phyloP scores from a whole-genome alignment of 2,113 vertebrate species.

The Myotis davidii region DNA sequence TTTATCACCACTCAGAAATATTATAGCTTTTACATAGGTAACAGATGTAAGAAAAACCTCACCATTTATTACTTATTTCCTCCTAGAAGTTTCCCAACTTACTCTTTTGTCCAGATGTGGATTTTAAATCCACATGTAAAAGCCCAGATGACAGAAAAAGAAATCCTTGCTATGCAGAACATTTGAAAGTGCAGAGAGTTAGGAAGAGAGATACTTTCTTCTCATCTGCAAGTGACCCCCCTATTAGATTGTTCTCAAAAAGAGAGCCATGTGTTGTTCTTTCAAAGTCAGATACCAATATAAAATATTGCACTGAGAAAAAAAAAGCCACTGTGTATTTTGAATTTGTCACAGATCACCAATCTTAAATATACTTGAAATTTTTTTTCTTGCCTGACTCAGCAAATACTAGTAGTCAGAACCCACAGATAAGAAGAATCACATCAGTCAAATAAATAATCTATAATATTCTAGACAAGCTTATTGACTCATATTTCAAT shows the following conservation, averaged over 20 bases:
- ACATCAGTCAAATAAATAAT: not conserved
- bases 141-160: not conserved
- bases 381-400: not conserved
- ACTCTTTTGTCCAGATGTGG: not conserved
- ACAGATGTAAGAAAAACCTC: not conserved
- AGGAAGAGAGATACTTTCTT: not conserved
- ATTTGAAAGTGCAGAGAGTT: not conserved
- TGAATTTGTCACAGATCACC: not conserved
- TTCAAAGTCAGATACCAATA: conserved; percentile 21
- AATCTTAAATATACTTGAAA: conserved; percentile 3
- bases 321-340: not conserved
- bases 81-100: not conserved
- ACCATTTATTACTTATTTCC: conserved; percentile 6
- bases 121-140: not conserved
- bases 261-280: not conserved
- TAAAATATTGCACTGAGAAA: not conserved
- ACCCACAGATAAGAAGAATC: not conserved
- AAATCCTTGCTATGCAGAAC: not conserved
- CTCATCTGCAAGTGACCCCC: not conserved
- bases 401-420: not conserved
- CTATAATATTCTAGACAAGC: not conserved
- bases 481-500: conserved; percentile 17
- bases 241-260: not conserved
- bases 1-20: conserved; percentile 14
- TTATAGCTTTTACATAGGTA: not conserved